Evolutionary conservation across 1,140 invertebrate genomes (phyloP).

Genomic region (Venustaconcha ellipsiformis): DNA sequence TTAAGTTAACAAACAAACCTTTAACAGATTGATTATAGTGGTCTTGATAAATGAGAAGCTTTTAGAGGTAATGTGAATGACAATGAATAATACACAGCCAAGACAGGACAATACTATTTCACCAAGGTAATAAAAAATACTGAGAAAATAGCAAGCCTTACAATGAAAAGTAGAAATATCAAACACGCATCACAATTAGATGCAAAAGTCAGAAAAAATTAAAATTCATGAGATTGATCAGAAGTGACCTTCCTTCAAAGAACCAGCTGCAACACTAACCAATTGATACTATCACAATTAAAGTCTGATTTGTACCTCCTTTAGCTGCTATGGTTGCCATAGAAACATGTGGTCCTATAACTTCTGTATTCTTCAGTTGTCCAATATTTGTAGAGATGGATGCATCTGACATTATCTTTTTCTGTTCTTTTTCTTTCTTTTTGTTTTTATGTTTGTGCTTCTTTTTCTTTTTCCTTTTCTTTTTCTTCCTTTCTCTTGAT

Average conservation of each 20-base stretch:
- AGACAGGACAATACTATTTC: no score
- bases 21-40: no score
- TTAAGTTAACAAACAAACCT: no score
- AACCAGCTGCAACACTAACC: neutral
- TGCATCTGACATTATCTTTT: neutral
- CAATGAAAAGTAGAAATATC: no score
- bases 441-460: conserved; percentile 35
- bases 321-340: neutral
- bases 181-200: no score
- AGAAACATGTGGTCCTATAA: neutral
- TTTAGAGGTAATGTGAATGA: no score
- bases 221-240: neutral
- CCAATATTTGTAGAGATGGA: neutral
- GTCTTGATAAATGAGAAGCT: no score
- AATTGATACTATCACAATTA: neutral
- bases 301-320: neutral
- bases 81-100: no score
- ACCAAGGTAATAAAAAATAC: no score
- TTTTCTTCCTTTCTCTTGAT: conserved; percentile 13
- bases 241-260: neutral
- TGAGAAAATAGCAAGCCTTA: no score
- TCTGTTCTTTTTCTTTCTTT: conserved; percentile 22
- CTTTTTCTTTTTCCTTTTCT: conserved; percentile 21
- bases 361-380: neutral
- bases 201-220: no score